Evolutionary conservation across 2,113 vertebrate species (phyloP), one percentile per base, ranked within the genome.

Genomic region (Odocoileus virginianus): DNA sequence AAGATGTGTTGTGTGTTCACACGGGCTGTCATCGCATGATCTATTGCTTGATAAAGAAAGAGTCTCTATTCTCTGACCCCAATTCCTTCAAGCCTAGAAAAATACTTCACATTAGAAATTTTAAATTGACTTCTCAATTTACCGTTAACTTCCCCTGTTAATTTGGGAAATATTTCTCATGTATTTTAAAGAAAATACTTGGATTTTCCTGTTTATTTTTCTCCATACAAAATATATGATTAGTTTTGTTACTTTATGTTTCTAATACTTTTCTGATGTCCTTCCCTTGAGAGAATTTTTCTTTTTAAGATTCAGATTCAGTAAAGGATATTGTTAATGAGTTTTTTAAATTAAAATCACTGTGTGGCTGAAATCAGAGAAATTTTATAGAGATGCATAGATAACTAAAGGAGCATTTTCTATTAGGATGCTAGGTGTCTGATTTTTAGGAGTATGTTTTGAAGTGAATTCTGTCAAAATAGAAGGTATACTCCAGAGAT

Each of bases 101-200:
- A 87, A 1, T 15, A n/a, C 90, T 96, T 91, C 76, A 91, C 40
- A 94, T 98, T 94, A 98, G 83, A 98, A 95, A 90, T 93, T 98
- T 98, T 96, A 96, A 98, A 96, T 87, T 97, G 90, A 97, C 89
- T 86, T 97, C 74, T 90, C 2, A 33, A 90, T 64, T 95, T 98
- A 81, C 43, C 89, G 83, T 98, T 98, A 97, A 92, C 92, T 96
- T 74, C 94, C 93, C 87, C 89, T 79, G 92, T n/a, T 94, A 82
- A 93, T 64, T 91, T 55, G 55, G 84, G 58, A 97, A 5, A 23
- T 87, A 17, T 94, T 97, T 98, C 76, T 97, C 94, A 36, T 95
- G 79, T 98, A 50, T 92, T 98, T 97, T 89, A 93, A 98, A 98
- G 95, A 45, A n/a, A 97, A 97, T 95, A 76, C 19, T 89, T 96